Conservation (phyloP, 2,113 vertebrate species). For the Anseranas semipalmata region DNA sequence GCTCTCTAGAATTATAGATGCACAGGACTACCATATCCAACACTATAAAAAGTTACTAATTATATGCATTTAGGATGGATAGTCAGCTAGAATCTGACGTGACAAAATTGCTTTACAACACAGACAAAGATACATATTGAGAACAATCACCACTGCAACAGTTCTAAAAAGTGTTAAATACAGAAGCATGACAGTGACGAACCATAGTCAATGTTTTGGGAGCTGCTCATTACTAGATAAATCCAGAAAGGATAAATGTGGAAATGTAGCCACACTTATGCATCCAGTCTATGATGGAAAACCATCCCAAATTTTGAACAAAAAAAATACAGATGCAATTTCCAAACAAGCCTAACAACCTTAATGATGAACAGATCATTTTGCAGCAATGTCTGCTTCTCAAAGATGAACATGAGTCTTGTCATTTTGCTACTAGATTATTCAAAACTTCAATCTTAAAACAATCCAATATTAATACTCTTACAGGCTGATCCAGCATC, state of each 20-base stretch:
- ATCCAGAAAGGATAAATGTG: background rate
- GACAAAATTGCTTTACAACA: background rate
- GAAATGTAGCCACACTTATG: background rate
- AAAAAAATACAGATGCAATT: background rate
- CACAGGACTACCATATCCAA: background rate
- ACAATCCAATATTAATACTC: background rate
- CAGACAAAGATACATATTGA: background rate
- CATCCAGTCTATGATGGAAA: background rate
- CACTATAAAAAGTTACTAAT: background rate
- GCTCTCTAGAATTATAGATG: background rate
- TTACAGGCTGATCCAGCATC: constrained; percentile 42
- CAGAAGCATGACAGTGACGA: background rate
- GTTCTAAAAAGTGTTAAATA: background rate
- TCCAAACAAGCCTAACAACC: background rate
- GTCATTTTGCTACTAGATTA: background rate
- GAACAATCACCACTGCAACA: background rate
- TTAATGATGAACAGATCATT: background rate
- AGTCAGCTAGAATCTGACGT: background rate
- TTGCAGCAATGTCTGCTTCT: background rate
- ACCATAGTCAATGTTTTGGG: background rate
- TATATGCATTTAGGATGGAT: background rate
- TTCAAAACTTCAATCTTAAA: background rate
- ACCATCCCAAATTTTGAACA: background rate
- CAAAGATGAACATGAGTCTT: background rate
- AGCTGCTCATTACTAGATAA: background rate